Base-by-base conservation (phyloP, 2,888 invertebrate species). In the Calliopum simillimum region DNA sequence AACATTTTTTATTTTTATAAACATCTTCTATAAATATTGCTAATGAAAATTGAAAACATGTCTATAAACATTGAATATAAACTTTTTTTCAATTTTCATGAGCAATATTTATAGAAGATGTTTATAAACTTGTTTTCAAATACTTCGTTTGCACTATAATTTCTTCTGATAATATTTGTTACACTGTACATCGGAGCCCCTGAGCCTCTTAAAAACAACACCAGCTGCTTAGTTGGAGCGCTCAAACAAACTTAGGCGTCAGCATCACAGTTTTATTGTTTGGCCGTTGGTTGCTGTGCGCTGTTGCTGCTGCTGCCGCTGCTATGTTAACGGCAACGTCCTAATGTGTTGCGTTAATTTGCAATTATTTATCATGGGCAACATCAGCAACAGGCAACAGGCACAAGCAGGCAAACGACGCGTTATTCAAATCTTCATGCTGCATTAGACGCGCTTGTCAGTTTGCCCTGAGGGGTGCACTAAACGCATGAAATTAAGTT, bases 281-380 rank as follows among this genome's bases (percentile, higher is more conserved):
- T 44, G 1, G 16, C 19, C 43, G 41, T 25, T 25, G 56, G n/a
- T n/a, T 58, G 16, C 23, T n/a, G 4, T 41, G 63, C 55, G 16
- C 19, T 33, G 65, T 13, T 65, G 44, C 23, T 25, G 56, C 23
- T 56, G 25, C 33, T 21, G 12, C 25, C 19, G 25, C 33, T 11
- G 23, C 14, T 8, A 44, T 23, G 44, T 11, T n/a, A n/a, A 5
- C n/a, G 61, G 16, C 25, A 55, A 13, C 47, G 16, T 43, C 61
- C 46, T 61, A 62, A 66, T 56, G 66, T 25, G 43, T 66, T 62
- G 59, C 25, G 44, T 62, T 70, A 66, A 70, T 66, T 70, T 47
- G 62, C 66, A 61, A 70, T 61, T 70, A 70, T 70, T 70, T 66
- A 53, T 66, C 70, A 64, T 47, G 55, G 55, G 25, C 19, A 47